Base-by-base conservation (phyloP, 2,797 vertebrate genomes). In the Sebastes variabilis region DNA sequence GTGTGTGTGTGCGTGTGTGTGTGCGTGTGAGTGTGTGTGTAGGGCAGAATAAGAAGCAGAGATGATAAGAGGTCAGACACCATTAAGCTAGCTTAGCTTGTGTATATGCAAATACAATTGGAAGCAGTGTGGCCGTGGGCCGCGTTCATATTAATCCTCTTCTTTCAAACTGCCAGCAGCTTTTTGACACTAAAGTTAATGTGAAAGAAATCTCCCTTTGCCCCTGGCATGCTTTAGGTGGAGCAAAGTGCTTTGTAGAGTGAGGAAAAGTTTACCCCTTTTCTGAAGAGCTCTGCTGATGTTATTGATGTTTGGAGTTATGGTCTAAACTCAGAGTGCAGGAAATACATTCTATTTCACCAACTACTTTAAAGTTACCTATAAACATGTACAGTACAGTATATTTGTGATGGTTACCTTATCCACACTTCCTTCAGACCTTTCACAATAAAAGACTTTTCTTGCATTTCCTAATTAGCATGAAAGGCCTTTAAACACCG, bases 131-230 rank as follows among this genome's bases (percentile, higher is more conserved):
- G 25, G 64, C 75, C 76, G 11, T 11, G 64, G 67, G 78, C 52
- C 1, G 1, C 60, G 30, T 72, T 85, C 68, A 70, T 34, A 54
- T 64, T 71, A 82, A 87, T 79, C 59, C 58, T 73, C 58, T 79
- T 82, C 56, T 66, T 83, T 79, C 68, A 77, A 84, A 65, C 60
- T 64, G 62, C 77, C 77, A 29, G 67, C 13, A 81, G 64, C 29
- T 38, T 25, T 49, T 60, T 62, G 36, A 54, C 49, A 30, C n/a
- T 20, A 13, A 74, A 36, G 34, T 61, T 38, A 32, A 74, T 20
- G 6, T 42, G 49, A 42, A 73, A 58, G 8, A 79, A 56, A 61
- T 70, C 24, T 56, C 42, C 42, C 14, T 38, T 2, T 46, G 75
- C 60, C 75, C 5, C 16, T 52, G 79, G 68, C 54, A 25, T 58